phyloP scores from a whole-genome alignment of 2,113 vertebrate species.

The Sebastes fasciatus region DNA sequence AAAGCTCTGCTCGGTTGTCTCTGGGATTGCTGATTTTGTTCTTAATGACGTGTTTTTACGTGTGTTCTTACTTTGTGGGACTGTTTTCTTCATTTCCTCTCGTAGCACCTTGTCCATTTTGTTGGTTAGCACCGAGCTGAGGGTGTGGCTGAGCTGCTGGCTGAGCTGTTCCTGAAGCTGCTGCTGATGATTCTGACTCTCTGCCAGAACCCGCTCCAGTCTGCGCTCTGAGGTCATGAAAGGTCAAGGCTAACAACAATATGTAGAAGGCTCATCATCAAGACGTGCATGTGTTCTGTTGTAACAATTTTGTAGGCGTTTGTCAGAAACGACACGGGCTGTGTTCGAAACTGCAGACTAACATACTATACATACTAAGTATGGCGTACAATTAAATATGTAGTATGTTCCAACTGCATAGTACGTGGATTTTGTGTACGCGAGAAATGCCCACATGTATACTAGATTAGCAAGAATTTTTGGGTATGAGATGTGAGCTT shows the following conservation, averaged over 20 bases:
- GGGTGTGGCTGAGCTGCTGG: slow-evolving; percentile 91
- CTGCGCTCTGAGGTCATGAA: slow-evolving; percentile 88
- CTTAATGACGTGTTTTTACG: not conserved
- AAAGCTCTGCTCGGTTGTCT: not conserved
- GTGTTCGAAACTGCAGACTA: not conserved
- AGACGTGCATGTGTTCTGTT: not conserved
- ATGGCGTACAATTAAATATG: not conserved
- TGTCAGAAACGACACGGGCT: not conserved
- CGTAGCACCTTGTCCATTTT: slow-evolving; percentile 93
- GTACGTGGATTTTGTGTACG: not conserved
- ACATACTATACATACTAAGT: too few relatives aligned
- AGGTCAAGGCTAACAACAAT: slow-evolving; percentile 84
- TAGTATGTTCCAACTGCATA: not conserved
- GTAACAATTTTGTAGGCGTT: not conserved
- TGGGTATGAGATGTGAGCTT: not conserved
- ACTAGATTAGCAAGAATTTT: not conserved
- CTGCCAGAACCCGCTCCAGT: slow-evolving; percentile 88
- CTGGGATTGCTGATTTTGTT: not conserved
- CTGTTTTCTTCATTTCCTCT: slow-evolving; percentile 95
- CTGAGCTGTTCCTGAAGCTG: slow-evolving; percentile 94
- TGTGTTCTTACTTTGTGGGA: slow-evolving; percentile 91
- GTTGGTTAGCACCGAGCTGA: slow-evolving; percentile 88
- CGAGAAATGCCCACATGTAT: not conserved
- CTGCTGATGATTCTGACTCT: slow-evolving; percentile 89
- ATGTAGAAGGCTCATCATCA: not conserved